Conservation (phyloP, 2,888 invertebrate genomes). For the Andrena bicolor region DNA sequence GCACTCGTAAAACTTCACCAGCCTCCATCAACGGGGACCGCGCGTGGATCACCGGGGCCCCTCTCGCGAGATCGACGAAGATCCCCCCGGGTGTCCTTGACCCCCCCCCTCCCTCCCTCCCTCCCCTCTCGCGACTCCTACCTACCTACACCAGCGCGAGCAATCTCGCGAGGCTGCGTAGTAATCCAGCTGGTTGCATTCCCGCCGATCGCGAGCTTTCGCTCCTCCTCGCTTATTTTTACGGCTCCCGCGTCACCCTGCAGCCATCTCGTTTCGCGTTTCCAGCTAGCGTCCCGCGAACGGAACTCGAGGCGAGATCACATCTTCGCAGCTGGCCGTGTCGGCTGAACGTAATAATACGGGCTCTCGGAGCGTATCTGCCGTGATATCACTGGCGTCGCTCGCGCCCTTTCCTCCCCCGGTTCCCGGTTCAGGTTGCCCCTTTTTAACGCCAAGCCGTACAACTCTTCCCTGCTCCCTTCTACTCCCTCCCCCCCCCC, state of each 20-base stretch:
- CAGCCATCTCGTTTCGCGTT: not conserved
- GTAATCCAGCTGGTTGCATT: conserved; percentile 29
- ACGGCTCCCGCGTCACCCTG: not conserved
- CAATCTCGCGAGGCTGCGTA: conserved; percentile 21
- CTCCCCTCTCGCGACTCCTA: conserved; percentile 21
- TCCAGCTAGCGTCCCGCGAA: conserved; percentile 18
- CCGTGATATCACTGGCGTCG: conserved; percentile 26
- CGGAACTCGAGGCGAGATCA: conserved; percentile 48
- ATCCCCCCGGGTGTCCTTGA: conserved; percentile 69
- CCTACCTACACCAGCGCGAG: conserved; percentile 27
- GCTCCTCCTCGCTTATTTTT: not conserved
- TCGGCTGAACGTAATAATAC: conserved; percentile 42
- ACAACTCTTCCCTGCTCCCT: conserved; percentile 21
- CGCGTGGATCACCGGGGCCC: conserved; percentile 5
- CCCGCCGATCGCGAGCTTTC: conserved; percentile 22
- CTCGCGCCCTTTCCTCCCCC: conserved; percentile 15
- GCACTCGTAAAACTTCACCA: conserved; percentile 70
- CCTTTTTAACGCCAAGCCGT: not conserved
- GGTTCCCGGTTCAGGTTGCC: conserved; percentile 15
- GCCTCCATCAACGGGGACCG: conserved; percentile 53
- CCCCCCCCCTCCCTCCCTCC: conserved; percentile 23
- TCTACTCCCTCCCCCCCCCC: no score
- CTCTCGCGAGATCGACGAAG: conserved; percentile 34
- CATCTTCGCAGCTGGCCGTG: conserved; percentile 38
- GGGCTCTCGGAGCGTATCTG: conserved; percentile 28